Conservation (phyloP, 2,113 vertebrate species). For the Mustelus asterias region DNA sequence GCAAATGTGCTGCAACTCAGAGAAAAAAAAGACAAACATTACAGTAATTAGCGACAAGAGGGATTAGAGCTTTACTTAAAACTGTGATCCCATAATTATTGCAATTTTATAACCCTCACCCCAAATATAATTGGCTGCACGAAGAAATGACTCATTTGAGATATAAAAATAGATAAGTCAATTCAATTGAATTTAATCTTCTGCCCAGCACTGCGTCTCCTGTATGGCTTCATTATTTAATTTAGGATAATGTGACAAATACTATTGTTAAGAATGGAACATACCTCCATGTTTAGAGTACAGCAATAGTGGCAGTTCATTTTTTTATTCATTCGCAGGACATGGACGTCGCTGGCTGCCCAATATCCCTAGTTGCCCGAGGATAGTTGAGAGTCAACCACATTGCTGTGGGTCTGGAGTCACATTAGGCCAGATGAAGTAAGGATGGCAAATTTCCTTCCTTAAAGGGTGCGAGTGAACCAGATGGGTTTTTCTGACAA, state of each 20-base stretch:
- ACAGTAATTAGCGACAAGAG: neutral
- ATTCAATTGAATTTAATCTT: neutral
- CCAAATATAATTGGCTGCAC: neutral
- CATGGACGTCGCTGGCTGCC: too few relatives aligned
- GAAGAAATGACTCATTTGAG: neutral
- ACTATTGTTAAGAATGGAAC: neutral
- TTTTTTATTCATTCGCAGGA: too few relatives aligned
- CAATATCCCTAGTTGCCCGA: too few relatives aligned
- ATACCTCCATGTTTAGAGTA: neutral
- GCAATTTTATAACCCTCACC: neutral
- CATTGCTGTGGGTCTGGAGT: too few relatives aligned
- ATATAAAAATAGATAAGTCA: neutral
- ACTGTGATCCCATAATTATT: neutral
- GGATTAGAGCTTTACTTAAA: neutral
- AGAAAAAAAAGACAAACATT: neutral
- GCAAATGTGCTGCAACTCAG: neutral
- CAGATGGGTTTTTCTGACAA: too few relatives aligned
- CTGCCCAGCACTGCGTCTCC: neutral
- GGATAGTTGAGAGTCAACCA: too few relatives aligned
- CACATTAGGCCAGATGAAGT: too few relatives aligned
- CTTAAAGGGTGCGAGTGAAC: too few relatives aligned
- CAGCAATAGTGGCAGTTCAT: neutral
- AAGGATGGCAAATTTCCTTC: too few relatives aligned
- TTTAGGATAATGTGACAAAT: neutral
- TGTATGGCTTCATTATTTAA: neutral